phyloP scores from a whole-genome alignment of 2,113 vertebrate genomes.

The Amia ocellicauda region DNA sequence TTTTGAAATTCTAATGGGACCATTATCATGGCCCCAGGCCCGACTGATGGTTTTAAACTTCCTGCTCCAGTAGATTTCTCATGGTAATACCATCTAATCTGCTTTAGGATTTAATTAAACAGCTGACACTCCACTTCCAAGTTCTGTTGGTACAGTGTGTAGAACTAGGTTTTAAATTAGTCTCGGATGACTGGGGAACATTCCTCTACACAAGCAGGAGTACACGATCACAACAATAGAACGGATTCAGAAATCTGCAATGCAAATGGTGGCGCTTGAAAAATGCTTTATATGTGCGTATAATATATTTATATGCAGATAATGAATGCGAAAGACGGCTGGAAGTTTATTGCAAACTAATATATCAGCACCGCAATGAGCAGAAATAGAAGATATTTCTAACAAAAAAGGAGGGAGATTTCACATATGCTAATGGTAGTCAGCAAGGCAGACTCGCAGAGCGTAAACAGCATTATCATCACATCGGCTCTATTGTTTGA shows the following conservation, averaged over 20 bases:
- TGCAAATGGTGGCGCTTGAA: slow-evolving; percentile 3
- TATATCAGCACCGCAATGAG: slow-evolving; percentile 12
- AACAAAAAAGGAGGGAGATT: slow-evolving; percentile 12
- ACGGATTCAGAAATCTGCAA: slow-evolving; percentile 9
- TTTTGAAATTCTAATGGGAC: slow-evolving; percentile 56
- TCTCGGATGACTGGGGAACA: slow-evolving; percentile 51
- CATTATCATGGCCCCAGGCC: slow-evolving; percentile 42
- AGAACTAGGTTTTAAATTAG: slow-evolving; percentile 67
- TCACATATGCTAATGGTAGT: slow-evolving; percentile 17
- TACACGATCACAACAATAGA: slow-evolving; percentile 2
- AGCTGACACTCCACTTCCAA: slow-evolving; percentile 60
- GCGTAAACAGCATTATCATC: not conserved
- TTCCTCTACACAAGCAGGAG: slow-evolving; percentile 47
- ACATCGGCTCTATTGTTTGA: slow-evolving; percentile 4
- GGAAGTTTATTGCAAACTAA: slow-evolving; percentile 15
- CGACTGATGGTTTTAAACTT: slow-evolving; percentile 43
- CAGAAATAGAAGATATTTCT: slow-evolving; percentile 7
- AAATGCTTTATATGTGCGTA: slow-evolving; percentile 11
- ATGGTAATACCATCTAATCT: slow-evolving; percentile 53
- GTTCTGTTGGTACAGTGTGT: slow-evolving; percentile 56
- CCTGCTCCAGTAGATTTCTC: slow-evolving; percentile 55
- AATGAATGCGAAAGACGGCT: not conserved
- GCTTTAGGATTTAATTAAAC: slow-evolving; percentile 64
- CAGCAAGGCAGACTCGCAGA: not conserved
- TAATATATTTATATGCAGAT: no score